A percentile compares a stretch with the other conserved stretches of the same genome.
Evolutionary conservation across 2,888 invertebrate species (phyloP).

Genomic region (Imbricaverruca yamaguchii): DNA sequence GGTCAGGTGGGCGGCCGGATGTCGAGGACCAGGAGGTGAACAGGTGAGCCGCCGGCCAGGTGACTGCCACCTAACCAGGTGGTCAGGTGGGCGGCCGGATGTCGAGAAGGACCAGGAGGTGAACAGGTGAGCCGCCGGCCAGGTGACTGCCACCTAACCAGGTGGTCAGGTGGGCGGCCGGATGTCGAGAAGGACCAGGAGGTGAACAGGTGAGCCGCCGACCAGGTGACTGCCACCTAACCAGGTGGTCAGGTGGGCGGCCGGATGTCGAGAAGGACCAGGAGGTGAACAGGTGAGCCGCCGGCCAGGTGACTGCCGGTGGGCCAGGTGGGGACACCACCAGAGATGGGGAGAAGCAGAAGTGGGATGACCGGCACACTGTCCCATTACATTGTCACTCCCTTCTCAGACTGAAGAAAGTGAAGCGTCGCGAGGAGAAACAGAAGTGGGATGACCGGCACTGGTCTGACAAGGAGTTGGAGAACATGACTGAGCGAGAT

Average conservation of each 20-base stretch:
- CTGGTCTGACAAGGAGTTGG: constrained; percentile 90
- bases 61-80: too few relatives aligned
- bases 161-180: constrained; percentile 56
- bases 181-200: constrained; percentile 96
- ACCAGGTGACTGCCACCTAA: too few relatives aligned
- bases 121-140: constrained; percentile 36
- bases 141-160: too few relatives aligned
- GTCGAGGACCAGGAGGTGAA: constrained; percentile 88
- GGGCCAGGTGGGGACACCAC: constrained; percentile 41
- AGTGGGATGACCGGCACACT: constrained; percentile 92
- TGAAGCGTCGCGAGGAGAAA: constrained; percentile 92
- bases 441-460: constrained; percentile 98
- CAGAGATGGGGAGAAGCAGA: constrained; percentile 93
- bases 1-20: too few relatives aligned
- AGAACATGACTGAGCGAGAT: constrained; percentile 97
- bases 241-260: constrained; percentile 48
- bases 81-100: constrained; percentile 64
- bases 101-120: constrained; percentile 96
- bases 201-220: constrained; percentile 47
- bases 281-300: constrained; percentile 56
- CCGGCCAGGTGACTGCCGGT: too few relatives aligned
- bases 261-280: constrained; percentile 96
- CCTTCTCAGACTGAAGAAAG: constrained; percentile 64
- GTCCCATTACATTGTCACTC: too few relatives aligned
- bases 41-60: constrained; percentile 32